Base-by-base conservation (phyloP, 2,888 invertebrate species). In the Euphydryas editha region DNA sequence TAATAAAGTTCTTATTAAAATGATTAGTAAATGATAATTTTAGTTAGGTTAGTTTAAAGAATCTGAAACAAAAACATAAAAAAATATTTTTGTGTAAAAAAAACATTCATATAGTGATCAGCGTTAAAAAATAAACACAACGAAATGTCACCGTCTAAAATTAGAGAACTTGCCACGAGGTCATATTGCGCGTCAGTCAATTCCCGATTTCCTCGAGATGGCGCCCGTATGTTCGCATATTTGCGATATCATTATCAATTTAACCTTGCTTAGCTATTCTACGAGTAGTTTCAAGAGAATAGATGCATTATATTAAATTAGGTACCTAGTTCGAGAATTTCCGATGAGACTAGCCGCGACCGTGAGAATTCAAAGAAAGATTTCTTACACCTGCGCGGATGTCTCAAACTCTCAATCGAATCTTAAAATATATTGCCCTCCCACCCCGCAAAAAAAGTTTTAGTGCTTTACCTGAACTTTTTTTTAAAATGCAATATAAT, bases 111-210 rank as follows among this genome's bases (percentile, higher is more conserved):
- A 24, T 6, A 36, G 30, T 10, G n/a, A 30, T 8, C 54, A 36
- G 11, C 11, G 17, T 17, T 24, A 51, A 54, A 54, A 24, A 54
- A 30, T 54, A 30, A 15, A 15, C 36, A 54, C n/a, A n/a, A 36
- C 36, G 4, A 57, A 61, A 21, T 60, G 58, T 49, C 83, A 84
- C 10, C 54, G 10, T 10, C 84, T 85, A 85, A 86, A 83, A 82
- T 85, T 85, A 86, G 82, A 84, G 83, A 85, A 84, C 82, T 83
- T 82, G 81, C 79, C 79, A 81, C 85, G 85, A 73, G 72, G 71
- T 69, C 70, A 81, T 72, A 77, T 78, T 79, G 81, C 82, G 82
- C 85, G 84, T 83, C 83, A 84, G 81, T 81, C 49, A 51, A 51
- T 80, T 63, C 61, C 61, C 39, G 51, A 82, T 82, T 83, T 82